These are phyloP conservation scores for Eulithis testata DNA, from an alignment of 2,888 invertebrate genomes.

Conservation along the genomic window DNA sequence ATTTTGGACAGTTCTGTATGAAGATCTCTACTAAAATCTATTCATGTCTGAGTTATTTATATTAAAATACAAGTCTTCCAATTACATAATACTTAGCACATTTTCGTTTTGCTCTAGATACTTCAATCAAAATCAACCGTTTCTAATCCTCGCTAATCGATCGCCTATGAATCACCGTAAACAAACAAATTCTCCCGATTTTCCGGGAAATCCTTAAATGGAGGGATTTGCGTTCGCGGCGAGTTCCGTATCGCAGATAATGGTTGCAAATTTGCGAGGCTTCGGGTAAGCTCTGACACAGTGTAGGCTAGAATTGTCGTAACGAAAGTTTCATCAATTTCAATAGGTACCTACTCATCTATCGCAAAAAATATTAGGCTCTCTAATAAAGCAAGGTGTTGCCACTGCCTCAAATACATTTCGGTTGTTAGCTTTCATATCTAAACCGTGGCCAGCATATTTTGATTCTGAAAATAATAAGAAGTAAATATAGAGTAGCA, in stretches of 20 bases:
- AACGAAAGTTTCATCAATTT: not conserved
- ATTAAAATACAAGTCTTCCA: too few species aligned
- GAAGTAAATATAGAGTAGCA: too few species aligned
- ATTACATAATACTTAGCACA: not conserved
- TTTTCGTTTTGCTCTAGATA: not conserved
- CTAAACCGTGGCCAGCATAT: too few species aligned
- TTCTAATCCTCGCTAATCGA: conserved; percentile 29
- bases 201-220: conserved; percentile 51
- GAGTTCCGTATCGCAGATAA: conserved; percentile 61
- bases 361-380: too few species aligned
- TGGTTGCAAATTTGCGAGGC: conserved; percentile 63
- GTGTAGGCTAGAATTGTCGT: not conserved
- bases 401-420: too few species aligned
- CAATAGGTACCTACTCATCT: too few species aligned
- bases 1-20: too few species aligned
- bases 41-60: too few species aligned
- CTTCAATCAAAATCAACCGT: not conserved
- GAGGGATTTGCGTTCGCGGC: conserved; percentile 53
- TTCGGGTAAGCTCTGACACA: conserved; percentile 36
- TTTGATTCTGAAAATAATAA: too few species aligned
- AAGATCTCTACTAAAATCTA: too few species aligned
- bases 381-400: too few species aligned
- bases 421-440: too few species aligned
- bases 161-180: conserved; percentile 28
- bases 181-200: conserved; percentile 49